A percentile compares a stretch with the other conserved stretches of the same genome.
These are phyloP conservation scores for Antechinus flavipes DNA, from an alignment of 2,113 vertebrate genomes.

Conservation along the genomic window DNA sequence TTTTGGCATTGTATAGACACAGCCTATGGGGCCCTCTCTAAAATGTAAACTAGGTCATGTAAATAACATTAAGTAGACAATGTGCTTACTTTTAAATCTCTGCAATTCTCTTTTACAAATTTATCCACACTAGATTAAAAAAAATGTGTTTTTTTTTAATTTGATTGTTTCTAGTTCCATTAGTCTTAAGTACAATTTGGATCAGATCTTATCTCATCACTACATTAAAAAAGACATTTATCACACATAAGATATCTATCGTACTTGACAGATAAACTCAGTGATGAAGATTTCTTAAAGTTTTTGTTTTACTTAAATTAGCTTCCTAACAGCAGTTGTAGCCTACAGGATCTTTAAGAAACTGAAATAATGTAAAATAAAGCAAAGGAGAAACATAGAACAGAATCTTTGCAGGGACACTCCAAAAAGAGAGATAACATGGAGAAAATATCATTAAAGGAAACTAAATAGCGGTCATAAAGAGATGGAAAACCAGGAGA, in stretches of 20 bases:
- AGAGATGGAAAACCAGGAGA: too few species aligned
- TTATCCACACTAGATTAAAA: neutral
- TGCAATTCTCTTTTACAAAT: conserved; percentile 26
- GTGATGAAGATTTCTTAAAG: conserved; percentile 6
- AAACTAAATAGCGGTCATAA: too few species aligned
- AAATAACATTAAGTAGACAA: conserved; percentile 66
- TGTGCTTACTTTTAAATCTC: conserved; percentile 24
- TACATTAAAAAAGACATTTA: conserved; percentile 17
- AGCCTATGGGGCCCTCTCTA: conserved; percentile 59
- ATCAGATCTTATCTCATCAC: neutral
- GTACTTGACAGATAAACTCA: neutral
- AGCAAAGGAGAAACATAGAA: too few species aligned
- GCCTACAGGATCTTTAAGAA: neutral
- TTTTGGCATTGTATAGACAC: conserved; percentile 65
- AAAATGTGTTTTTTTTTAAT: neutral
- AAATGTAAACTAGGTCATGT: conserved; percentile 66
- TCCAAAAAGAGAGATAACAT: too few species aligned
- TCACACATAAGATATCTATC: neutral
- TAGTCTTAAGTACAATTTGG: neutral
- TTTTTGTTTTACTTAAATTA: neutral
- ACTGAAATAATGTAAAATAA: neutral
- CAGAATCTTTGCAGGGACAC: too few species aligned
- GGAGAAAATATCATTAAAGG: too few species aligned
- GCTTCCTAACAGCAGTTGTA: neutral
- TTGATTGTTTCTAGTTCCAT: conserved; percentile 13